Conservation (phyloP, 2,888 invertebrate species). For the Diploptera punctata region DNA sequence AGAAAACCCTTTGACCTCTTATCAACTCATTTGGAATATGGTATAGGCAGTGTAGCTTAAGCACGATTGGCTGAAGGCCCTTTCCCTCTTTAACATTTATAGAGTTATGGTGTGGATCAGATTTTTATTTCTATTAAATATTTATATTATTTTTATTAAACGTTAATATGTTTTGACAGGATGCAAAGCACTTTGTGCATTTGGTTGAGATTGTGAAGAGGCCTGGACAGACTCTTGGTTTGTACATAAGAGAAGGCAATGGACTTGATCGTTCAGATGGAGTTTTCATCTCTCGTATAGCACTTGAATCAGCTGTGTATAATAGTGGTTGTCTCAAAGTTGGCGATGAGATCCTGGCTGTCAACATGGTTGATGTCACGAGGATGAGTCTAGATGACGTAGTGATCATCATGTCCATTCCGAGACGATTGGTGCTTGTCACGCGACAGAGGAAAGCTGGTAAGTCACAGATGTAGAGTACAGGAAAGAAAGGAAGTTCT, state of each 20-base stretch:
- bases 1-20: too few species aligned
- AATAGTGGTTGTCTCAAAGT: constrained; percentile 97
- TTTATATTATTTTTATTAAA: too few species aligned
- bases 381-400: constrained; percentile 99
- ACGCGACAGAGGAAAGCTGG: constrained; percentile 78
- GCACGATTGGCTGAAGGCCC: too few species aligned
- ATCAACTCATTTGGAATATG: too few species aligned
- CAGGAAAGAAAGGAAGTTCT: too few species aligned
- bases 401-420: constrained; percentile 99
- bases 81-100: too few species aligned
- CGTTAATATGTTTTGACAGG: too few species aligned
- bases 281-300: constrained; percentile 97
- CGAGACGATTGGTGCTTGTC: constrained; percentile 90
- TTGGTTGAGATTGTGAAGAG: constrained; percentile 98
- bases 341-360: constrained; percentile 97
- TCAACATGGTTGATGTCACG: constrained; percentile 97
- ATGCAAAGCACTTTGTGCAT: constrained; percentile 79
- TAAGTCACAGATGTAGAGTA: too few species aligned
- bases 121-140: too few species aligned
- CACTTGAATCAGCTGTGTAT: constrained; percentile 95
- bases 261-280: constrained; percentile 95
- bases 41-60: too few species aligned
- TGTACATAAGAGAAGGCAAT: constrained; percentile 99
- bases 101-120: too few species aligned
- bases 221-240: constrained; percentile 96